Percentiles rank a stretch among this genome's conserved stretches.
Conservation (phyloP, 2,113 vertebrate species). For the Myanophis thanlyinensis region DNA sequence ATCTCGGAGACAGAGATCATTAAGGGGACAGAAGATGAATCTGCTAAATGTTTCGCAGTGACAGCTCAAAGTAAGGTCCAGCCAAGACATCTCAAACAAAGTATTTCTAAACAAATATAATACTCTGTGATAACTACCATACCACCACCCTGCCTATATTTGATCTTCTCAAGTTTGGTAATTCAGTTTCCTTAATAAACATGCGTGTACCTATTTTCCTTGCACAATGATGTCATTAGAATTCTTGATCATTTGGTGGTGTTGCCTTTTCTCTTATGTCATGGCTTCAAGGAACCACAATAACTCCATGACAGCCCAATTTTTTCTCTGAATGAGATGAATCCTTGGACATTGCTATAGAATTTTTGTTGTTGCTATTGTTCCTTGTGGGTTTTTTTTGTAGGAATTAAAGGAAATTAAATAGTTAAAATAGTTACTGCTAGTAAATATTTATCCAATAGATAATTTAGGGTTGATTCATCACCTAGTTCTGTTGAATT, state of each 20-base stretch:
- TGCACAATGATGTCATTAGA: neutral
- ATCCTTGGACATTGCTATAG: neutral
- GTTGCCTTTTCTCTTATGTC: neutral
- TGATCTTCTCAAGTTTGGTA: neutral
- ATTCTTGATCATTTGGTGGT: neutral
- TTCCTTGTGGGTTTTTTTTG: neutral
- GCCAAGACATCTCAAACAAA: neutral
- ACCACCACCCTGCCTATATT: neutral
- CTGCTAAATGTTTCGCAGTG: slow-evolving; percentile 26
- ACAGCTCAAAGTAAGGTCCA: neutral
- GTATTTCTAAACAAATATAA: neutral
- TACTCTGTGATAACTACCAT: neutral
- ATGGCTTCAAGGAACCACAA: neutral
- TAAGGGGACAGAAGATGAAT: neutral
- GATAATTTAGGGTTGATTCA: neutral
- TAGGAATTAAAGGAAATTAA: neutral
- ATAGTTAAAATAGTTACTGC: neutral
- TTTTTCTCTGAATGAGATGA: neutral
- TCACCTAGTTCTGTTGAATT: neutral
- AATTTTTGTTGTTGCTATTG: neutral
- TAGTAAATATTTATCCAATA: neutral
- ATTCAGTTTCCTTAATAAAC: neutral
- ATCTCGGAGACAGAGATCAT: neutral
- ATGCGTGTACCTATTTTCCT: neutral
- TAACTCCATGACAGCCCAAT: neutral